phyloP scores from a whole-genome alignment of 2,888 invertebrate species.

The Hydriomena furcata region DNA sequence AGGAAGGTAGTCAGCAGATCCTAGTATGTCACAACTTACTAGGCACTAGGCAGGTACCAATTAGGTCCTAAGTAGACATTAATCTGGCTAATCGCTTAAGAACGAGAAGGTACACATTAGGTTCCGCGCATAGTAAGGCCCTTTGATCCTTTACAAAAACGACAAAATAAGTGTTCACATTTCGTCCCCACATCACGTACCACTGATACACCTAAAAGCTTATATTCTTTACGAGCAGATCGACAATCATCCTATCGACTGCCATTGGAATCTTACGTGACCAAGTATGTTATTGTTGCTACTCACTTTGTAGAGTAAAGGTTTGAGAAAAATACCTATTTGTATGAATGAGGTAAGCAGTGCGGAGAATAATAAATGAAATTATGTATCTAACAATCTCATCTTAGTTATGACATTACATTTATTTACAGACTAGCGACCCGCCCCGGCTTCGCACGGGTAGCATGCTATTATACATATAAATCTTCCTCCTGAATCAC shows the following conservation, averaged over 20 bases:
- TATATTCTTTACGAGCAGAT: slow-evolving; percentile 54
- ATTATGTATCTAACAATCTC: too few species aligned
- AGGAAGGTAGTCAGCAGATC: too few species aligned
- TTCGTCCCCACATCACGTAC: slow-evolving; percentile 45
- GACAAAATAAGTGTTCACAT: slow-evolving; percentile 8
- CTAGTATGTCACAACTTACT: too few species aligned
- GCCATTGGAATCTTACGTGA: slow-evolving; percentile 29
- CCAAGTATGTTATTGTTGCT: slow-evolving; percentile 20
- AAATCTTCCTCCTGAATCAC: too few species aligned
- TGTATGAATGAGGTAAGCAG: neutral
- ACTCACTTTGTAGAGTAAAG: slow-evolving; percentile 11
- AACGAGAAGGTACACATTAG: too few species aligned
- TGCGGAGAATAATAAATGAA: neutral
- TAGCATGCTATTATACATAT: too few species aligned
- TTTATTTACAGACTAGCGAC: too few species aligned
- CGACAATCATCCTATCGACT: slow-evolving; percentile 32
- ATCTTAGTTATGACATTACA: too few species aligned
- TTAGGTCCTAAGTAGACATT: too few species aligned
- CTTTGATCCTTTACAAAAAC: slow-evolving; percentile 7
- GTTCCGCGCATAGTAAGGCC: neutral
- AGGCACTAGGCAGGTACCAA: too few species aligned
- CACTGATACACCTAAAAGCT: slow-evolving; percentile 56
- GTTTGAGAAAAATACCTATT: slow-evolving; percentile 3
- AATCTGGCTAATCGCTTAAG: too few species aligned
- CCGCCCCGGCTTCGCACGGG: too few species aligned